These are phyloP conservation scores for Tupiocoris notatus DNA, from an alignment of 2,888 invertebrate species.

Conservation along the genomic window DNA sequence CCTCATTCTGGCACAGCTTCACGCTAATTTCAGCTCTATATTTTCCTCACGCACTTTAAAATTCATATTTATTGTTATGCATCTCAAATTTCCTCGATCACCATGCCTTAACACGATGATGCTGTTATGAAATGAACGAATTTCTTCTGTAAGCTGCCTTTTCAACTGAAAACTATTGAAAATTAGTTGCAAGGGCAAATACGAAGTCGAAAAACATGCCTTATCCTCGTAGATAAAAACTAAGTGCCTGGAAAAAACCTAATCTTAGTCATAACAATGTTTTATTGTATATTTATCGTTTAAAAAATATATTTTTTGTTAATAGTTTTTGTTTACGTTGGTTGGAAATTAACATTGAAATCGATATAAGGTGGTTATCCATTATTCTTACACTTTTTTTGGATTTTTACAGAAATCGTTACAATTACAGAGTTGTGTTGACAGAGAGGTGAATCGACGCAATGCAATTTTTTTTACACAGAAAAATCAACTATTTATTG, in stretches of 20 bases:
- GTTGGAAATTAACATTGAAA: not conserved
- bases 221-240: not conserved
- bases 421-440: conserved; percentile 5
- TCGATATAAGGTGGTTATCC: not conserved
- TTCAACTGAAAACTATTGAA: not conserved
- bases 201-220: not conserved
- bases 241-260: not conserved
- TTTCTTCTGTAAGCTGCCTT: not conserved
- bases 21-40: too few species aligned
- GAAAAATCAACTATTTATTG: not conserved
- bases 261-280: not conserved
- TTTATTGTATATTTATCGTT: not conserved
- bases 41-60: too few species aligned
- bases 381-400: not conserved
- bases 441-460: conserved; percentile 3
- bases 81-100: too few species aligned
- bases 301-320: not conserved
- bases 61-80: too few species aligned
- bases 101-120: too few species aligned
- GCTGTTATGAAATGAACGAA: not conserved
- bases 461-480: not conserved
- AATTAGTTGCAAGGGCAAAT: not conserved
- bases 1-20: too few species aligned
- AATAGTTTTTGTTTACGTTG: not conserved
- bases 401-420: conserved; percentile 1